Evolutionary conservation across 2,888 invertebrate genomes (phyloP).

Genomic region (Eurytoma adleriae): DNA sequence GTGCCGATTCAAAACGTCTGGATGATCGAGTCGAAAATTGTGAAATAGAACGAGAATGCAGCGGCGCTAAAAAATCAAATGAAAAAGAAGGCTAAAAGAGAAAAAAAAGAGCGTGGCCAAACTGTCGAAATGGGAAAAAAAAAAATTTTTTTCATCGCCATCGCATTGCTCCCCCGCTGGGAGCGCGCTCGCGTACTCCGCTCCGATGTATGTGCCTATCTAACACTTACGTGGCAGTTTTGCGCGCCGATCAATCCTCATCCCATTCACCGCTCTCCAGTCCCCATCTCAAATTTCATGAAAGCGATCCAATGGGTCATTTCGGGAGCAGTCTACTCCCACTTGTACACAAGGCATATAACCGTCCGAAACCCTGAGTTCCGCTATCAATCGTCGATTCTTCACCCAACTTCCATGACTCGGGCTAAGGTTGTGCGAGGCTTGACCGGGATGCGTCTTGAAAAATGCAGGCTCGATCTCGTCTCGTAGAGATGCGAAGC

Average conservation of each 20-base stretch:
- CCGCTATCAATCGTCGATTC: slow-evolving; percentile 3
- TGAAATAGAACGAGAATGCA: slow-evolving; percentile 32
- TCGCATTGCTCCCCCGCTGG: background rate
- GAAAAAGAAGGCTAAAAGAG: background rate
- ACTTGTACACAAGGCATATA: background rate
- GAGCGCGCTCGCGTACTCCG: too few species aligned
- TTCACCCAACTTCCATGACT: background rate
- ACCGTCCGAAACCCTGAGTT: background rate
- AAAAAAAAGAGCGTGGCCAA: slow-evolving; percentile 19
- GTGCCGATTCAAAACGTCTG: slow-evolving; percentile 23
- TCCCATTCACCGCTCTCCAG: slow-evolving; percentile 39
- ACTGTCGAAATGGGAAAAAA: slow-evolving; percentile 38
- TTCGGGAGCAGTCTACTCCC: background rate
- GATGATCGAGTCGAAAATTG: slow-evolving; percentile 48
- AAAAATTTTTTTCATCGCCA: slow-evolving; percentile 14
- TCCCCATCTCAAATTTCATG: background rate
- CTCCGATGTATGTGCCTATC: background rate
- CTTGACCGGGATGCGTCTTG: too few species aligned
- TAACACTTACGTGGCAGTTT: slow-evolving; percentile 49
- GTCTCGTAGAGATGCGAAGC: too few species aligned
- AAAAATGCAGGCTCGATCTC: too few species aligned
- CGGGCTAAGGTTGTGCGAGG: too few species aligned
- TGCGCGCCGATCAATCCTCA: background rate
- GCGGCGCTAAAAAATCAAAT: slow-evolving; percentile 10
- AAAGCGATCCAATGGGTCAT: slow-evolving; percentile 9